Evolutionary conservation across 2,797 vertebrate genomes (phyloP).

Genomic region (Masticophis lateralis): DNA sequence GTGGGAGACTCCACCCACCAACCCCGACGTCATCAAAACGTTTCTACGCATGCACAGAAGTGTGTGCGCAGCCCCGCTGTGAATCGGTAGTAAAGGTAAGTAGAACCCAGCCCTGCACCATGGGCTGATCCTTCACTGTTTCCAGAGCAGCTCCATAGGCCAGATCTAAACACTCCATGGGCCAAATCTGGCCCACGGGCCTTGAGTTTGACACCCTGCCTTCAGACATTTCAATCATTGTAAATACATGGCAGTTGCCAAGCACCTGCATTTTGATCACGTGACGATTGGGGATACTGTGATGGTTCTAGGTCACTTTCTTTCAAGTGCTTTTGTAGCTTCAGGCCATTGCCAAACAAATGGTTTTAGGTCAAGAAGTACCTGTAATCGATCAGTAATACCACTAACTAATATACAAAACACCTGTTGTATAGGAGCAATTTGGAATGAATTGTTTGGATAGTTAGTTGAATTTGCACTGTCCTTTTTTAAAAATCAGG

Average conservation of each 20-base stretch:
- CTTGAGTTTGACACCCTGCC: too few species aligned
- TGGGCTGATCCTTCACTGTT: too few species aligned
- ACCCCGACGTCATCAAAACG: too few species aligned
- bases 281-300: not conserved
- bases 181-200: accelerated
- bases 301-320: not conserved
- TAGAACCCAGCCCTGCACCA: too few species aligned
- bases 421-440: not conserved
- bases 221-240: not conserved
- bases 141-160: too few species aligned
- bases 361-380: not conserved
- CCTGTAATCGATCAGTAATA: not conserved
- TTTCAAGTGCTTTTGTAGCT: not conserved
- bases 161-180: too few species aligned
- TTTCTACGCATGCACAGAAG: too few species aligned
- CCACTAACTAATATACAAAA: not conserved
- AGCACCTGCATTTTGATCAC: not conserved
- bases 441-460: not conserved
- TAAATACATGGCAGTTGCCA: not conserved
- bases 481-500: not conserved
- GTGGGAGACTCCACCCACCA: too few species aligned
- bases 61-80: accelerated
- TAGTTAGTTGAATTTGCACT: not conserved
- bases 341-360: not conserved
- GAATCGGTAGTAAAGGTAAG: too few species aligned